Conservation (phyloP, 1,140 invertebrate genomes). For the Hycleus cichorii region DNA sequence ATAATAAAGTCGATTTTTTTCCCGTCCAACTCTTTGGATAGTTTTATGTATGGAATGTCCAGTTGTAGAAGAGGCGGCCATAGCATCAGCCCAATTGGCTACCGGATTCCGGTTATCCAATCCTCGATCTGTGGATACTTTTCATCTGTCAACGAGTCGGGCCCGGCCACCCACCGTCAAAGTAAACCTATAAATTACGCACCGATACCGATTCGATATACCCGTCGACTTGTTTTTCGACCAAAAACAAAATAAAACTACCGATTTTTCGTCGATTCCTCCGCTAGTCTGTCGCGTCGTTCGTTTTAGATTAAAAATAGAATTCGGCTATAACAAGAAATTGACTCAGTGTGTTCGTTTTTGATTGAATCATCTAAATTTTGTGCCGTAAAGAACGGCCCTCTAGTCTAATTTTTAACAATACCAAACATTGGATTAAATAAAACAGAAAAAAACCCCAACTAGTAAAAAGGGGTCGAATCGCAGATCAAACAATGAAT, state of each 20-base stretch:
- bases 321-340: no score
- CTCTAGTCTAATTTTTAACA: no score
- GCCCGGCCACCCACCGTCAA: constrained; percentile 35
- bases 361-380: no score
- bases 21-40: no score
- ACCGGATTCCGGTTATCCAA: constrained; percentile 38
- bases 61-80: constrained; percentile 2
- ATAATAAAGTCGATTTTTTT: no score
- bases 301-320: no score
- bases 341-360: no score
- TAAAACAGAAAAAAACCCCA: no score
- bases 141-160: constrained; percentile 35
- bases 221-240: constrained; percentile 11
- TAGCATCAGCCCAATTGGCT: constrained; percentile 32
- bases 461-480: background rate
- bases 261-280: background rate
- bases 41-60: no score
- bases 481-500: constrained; percentile 7
- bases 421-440: no score
- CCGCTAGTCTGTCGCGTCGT: no score
- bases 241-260: constrained; percentile 23
- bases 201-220: constrained; percentile 30
- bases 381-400: no score
- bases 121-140: constrained; percentile 37
- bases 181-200: constrained; percentile 34